Conservation (phyloP, 2,888 invertebrate genomes). For the Carpatolechia fugitivella region DNA sequence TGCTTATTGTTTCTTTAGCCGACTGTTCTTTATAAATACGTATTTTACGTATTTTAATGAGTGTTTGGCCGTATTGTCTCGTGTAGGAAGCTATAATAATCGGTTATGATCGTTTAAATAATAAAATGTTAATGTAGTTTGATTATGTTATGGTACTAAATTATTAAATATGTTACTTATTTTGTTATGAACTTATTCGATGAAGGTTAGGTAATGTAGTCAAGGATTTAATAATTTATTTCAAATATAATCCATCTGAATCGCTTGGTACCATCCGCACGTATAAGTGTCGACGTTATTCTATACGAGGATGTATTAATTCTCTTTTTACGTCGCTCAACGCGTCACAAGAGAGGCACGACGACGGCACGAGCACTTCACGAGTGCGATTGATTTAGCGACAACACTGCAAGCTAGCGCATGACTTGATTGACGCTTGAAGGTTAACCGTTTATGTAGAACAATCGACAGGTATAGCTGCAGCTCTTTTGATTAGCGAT, state of each 20-base stretch:
- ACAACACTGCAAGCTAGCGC: constrained; percentile 17
- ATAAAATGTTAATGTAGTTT: background rate
- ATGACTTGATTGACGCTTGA: background rate
- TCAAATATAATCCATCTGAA: constrained; percentile 21
- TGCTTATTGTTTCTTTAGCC: background rate
- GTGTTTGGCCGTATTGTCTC: too few species aligned
- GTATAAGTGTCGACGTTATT: constrained; percentile 20
- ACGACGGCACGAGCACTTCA: constrained; percentile 18
- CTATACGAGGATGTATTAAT: constrained; percentile 41
- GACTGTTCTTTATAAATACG: too few species aligned
- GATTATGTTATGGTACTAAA: background rate
- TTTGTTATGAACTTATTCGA: too few species aligned
- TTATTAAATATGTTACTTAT: background rate
- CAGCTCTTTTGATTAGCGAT: constrained; percentile 24
- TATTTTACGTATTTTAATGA: too few species aligned
- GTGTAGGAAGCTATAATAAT: too few species aligned
- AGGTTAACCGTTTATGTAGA: background rate
- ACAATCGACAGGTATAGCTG: background rate
- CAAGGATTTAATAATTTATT: constrained; percentile 20
- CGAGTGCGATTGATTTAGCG: constrained; percentile 34
- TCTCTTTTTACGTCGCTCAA: constrained; percentile 37
- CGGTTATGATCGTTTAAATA: background rate
- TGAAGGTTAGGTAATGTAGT: background rate
- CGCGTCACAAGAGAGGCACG: constrained; percentile 40
- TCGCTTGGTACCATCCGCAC: constrained; percentile 12